These are phyloP conservation scores for Toxotes jaculatrix DNA, from an alignment of 2,113 vertebrate species.

Conservation along the genomic window DNA sequence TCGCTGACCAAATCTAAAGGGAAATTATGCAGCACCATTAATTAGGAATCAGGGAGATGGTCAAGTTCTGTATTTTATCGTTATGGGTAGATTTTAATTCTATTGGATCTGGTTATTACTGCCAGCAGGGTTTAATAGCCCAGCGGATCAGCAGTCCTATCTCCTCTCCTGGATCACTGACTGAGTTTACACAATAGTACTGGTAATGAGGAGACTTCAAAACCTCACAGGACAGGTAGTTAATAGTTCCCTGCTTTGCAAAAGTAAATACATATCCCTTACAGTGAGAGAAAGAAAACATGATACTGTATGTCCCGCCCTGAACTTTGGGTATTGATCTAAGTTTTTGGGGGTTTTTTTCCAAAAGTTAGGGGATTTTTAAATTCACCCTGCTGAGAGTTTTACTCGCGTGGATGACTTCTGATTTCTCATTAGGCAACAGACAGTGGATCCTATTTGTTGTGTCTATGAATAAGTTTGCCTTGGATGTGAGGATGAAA, in stretches of 20 bases:
- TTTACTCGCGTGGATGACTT: conserved; percentile 38
- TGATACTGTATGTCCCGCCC: not conserved
- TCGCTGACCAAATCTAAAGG: conserved; percentile 60
- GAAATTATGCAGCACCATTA: conserved; percentile 71
- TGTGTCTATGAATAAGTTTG: conserved; percentile 41
- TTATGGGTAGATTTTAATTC: conserved; percentile 41
- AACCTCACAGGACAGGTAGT: not conserved
- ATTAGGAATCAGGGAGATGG: conserved; percentile 59
- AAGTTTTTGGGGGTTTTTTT: not conserved
- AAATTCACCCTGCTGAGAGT: conserved; percentile 10
- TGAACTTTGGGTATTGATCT: not conserved
- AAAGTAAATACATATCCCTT: not conserved
- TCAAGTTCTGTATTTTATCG: conserved; percentile 61
- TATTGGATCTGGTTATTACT: conserved; percentile 37
- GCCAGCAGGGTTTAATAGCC: conserved; percentile 14
- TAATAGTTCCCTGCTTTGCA: not conserved
- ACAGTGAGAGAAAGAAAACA: not conserved
- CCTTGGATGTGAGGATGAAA: conserved; percentile 1
- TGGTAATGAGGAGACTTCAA: conserved; percentile 3
- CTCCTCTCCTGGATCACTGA: conserved; percentile 14
- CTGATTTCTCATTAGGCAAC: conserved; percentile 40
- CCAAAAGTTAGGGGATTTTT: conserved; percentile 5
- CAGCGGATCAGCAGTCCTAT: not conserved
- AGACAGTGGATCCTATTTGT: conserved; percentile 27
- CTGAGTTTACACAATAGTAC: not conserved